Conservation (phyloP, 2,797 vertebrate genomes). For the Periophthalmus magnuspinnatus region DNA sequence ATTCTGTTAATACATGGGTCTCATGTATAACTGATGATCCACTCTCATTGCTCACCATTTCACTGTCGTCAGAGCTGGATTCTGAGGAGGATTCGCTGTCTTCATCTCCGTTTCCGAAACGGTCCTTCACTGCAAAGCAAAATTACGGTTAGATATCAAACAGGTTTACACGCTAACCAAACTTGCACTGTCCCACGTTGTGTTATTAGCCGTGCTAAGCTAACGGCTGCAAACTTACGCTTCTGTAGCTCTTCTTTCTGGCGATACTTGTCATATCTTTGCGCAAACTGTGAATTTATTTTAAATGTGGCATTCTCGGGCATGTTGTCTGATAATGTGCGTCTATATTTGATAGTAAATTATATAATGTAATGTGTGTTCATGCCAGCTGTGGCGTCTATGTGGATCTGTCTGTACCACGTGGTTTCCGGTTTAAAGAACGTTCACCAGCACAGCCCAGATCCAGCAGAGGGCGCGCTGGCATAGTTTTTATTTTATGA, state of each 20-base stretch:
- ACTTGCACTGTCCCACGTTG: conserved; percentile 19
- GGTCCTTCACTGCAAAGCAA: conserved; percentile 83
- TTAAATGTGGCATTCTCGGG: conserved; percentile 69
- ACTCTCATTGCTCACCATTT: conserved; percentile 70
- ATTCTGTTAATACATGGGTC: not conserved
- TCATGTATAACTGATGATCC: not conserved
- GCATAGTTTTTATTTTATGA: not conserved
- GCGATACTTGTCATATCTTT: conserved; percentile 85
- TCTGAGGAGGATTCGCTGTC: conserved; percentile 74
- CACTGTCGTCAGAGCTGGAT: conserved; percentile 81
- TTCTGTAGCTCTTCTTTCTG: conserved; percentile 89
- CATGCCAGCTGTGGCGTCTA: conserved; percentile 13
- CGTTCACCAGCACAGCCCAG: fast-evolving
- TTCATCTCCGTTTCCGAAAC: conserved; percentile 77
- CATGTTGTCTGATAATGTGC: conserved; percentile 42
- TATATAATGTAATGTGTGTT: not conserved
- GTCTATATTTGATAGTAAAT: fast-evolving
- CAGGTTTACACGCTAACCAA: not conserved
- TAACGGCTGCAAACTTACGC: conserved; percentile 76
- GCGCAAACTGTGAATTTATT: conserved; percentile 85
- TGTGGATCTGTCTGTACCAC: conserved; percentile 19
- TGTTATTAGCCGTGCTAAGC: conserved; percentile 39
- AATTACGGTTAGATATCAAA: not conserved
- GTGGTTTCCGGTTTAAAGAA: conserved; percentile 48
- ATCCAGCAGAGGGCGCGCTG: conserved; percentile 38